Evolutionary conservation across 1,140 invertebrate genomes (phyloP).

Genomic region (Palaemon carinicauda): DNA sequence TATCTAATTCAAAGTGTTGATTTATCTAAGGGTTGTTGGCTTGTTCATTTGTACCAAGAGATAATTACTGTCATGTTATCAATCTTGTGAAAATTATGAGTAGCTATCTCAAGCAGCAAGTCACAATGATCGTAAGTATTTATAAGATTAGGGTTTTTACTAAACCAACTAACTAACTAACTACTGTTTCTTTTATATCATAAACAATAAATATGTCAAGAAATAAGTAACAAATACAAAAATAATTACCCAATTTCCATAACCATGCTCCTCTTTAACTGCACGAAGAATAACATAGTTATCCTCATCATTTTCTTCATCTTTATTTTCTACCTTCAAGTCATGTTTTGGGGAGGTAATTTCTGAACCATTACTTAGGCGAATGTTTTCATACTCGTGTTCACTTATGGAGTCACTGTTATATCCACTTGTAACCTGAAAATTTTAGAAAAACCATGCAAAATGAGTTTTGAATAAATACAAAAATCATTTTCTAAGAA

Average conservation of each 20-base stretch:
- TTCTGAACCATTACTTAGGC: constrained; percentile 20
- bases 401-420: constrained; percentile 59
- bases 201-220: neutral
- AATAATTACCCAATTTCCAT: constrained; percentile 33
- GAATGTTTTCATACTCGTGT: constrained; percentile 58
- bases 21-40: too few relatives aligned
- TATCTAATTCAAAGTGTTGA: too few relatives aligned
- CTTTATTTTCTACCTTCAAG: neutral
- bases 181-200: too few relatives aligned
- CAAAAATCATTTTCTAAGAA: too few relatives aligned
- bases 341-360: neutral
- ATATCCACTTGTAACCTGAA: constrained; percentile 57
- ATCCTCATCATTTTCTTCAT: constrained; percentile 57
- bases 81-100: too few relatives aligned
- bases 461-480: neutral
- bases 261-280: constrained; percentile 35
- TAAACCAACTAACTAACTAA: too few relatives aligned
- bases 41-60: too few relatives aligned
- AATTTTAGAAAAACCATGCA: neutral
- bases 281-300: constrained; percentile 57
- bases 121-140: too few relatives aligned
- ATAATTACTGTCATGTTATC: too few relatives aligned
- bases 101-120: too few relatives aligned
- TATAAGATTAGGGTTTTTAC: too few relatives aligned
- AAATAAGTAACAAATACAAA: neutral